These are phyloP conservation scores for Smittia sp. DNA, from an alignment of 2,888 invertebrate species.

Conservation along the genomic window DNA sequence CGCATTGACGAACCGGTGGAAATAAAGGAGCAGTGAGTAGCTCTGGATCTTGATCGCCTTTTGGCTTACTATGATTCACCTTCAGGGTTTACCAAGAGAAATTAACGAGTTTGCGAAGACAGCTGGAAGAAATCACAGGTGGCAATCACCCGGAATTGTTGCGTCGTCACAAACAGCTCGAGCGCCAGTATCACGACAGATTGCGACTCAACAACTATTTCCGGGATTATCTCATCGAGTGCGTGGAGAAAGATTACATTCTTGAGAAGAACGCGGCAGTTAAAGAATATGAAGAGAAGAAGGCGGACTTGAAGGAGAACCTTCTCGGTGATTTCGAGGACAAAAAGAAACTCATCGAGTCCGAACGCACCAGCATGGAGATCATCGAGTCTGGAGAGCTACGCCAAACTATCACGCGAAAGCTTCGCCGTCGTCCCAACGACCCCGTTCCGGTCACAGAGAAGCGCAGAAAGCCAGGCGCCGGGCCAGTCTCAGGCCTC, in stretches of 20 bases:
- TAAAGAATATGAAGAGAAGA: slow-evolving; percentile 94
- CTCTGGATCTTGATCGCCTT: not conserved
- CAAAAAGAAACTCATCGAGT: slow-evolving; percentile 83
- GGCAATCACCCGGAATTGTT: slow-evolving; percentile 84
- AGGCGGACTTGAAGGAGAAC: slow-evolving; percentile 82
- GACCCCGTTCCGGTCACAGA: slow-evolving; percentile 88
- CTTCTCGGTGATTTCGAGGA: slow-evolving; percentile 89
- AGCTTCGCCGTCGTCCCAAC: slow-evolving; percentile 86
- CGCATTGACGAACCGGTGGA: slow-evolving; percentile 49
- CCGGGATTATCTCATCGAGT: slow-evolving; percentile 74
- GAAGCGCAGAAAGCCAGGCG: slow-evolving; percentile 80
- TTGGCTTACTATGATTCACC: slow-evolving; percentile 24
- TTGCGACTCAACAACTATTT: slow-evolving; percentile 72
- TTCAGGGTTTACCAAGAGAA: slow-evolving; percentile 87
- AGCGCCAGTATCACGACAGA: slow-evolving; percentile 77
- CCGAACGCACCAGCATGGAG: slow-evolving; percentile 84
- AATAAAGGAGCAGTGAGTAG: slow-evolving; percentile 52
- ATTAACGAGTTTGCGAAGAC: slow-evolving; percentile 80
- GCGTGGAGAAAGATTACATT: slow-evolving; percentile 82
- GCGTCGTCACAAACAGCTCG: slow-evolving; percentile 75
- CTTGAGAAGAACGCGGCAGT: slow-evolving; percentile 84
- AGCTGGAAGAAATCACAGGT: slow-evolving; percentile 82
- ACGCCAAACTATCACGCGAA: slow-evolving; percentile 93
- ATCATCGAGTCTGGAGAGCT: slow-evolving; percentile 84
- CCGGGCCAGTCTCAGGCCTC: slow-evolving; percentile 64